Base-by-base conservation (phyloP, 1,140 invertebrate genomes). In the Episyrphus balteatus region DNA sequence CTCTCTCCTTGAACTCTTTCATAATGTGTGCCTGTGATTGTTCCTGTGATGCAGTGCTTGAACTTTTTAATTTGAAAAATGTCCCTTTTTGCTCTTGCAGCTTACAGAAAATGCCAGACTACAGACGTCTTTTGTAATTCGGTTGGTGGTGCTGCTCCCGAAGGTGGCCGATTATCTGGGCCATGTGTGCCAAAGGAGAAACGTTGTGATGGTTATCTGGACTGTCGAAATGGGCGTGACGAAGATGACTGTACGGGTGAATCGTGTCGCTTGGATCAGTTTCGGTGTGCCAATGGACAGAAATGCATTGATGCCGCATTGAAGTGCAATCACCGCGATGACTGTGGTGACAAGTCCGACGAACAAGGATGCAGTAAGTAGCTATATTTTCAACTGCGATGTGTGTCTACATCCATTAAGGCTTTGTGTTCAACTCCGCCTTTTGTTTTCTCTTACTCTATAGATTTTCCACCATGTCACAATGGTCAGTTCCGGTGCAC, bases 401-500 rank as follows among this genome's bases (percentile, higher is more conserved):
- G 3, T 26, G 21, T 26, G 8, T 5, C 3, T 26, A 26, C 3
- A 26, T 8, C 3, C 21, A 26, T 26, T 26, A 8, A 26, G 8
- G 8, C 8, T 5, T 26, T 26, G 21, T 26, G 21, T 26, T 26
- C 21, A 5, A 26, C 5, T 49, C 45, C 37, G 39, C 12, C 15
- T 30, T 31, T 39, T 37, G 11, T 48, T 6, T 40, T 18, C 11
- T 39, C 15, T 13, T 12, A 42, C 43, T 59, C 59, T 56, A 39
- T 68, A 91, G 89, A 83, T 71, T 95, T 95, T 62, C 88, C 88
- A 2, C 75, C 85, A 0, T 99, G 95, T 69, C 82, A 88, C 55
- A 80, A 80, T 41, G 87, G 87, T 9, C 90, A 97, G 71, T 98
- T 96, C 68, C 78, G 88, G 18, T 98, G 95, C 72, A 82, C 83